A percentile compares a stretch with the other conserved stretches of the same genome.
Evolutionary conservation across 2,797 vertebrate species (phyloP).

Genomic region (Clarias platycephalus): DNA sequence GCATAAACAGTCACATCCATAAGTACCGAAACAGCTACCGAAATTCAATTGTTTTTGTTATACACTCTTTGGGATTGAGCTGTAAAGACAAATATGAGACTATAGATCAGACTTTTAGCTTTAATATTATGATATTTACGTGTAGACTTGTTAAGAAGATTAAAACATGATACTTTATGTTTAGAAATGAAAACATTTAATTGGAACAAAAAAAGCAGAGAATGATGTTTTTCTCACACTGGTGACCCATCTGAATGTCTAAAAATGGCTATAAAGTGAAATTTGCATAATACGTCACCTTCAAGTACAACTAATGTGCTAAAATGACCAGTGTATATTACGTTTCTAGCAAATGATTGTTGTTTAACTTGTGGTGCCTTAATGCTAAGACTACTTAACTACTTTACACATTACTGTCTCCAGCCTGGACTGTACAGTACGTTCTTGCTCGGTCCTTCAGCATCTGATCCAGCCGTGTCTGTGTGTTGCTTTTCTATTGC

Average conservation of each 20-base stretch:
- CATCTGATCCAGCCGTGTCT: not conserved
- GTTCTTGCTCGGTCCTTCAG: not conserved
- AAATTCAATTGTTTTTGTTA: not conserved
- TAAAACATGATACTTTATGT: not conserved
- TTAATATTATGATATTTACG: not conserved
- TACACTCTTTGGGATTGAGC: not conserved
- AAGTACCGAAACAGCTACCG: no score
- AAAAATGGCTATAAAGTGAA: not conserved
- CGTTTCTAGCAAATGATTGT: not conserved
- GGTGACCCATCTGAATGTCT: not conserved
- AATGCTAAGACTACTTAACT: not conserved
- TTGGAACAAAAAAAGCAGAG: not conserved
- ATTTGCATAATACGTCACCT: not conserved
- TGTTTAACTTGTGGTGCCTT: not conserved
- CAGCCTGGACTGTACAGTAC: no score
- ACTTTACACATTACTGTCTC: not conserved
- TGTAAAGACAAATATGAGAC: not conserved
- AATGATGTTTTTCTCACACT: not conserved
- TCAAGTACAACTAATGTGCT: not conserved
- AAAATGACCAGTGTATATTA: not conserved
- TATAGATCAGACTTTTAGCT: not conserved
- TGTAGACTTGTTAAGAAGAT: not conserved
- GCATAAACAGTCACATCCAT: no score
- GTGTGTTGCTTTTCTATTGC: constrained; percentile 43
- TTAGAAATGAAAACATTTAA: not conserved